A percentile compares a stretch with the other conserved stretches of the same genome.
Evolutionary conservation across 2,888 invertebrate genomes (phyloP).

Genomic region (Azorinus chamasolen): DNA sequence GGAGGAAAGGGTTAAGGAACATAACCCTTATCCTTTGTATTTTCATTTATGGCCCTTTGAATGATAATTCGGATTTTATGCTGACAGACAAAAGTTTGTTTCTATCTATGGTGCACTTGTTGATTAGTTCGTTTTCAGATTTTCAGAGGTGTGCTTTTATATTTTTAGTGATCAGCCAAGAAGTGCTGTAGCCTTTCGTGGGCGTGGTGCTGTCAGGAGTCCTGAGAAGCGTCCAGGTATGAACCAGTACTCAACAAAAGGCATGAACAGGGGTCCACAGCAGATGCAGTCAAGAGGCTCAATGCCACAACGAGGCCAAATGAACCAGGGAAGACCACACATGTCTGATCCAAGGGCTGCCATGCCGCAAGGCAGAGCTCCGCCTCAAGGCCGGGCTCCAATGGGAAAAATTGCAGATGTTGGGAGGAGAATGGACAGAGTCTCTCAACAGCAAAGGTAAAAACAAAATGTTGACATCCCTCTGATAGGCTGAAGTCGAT

Average conservation of each 20-base stretch:
- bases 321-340: slow-evolving; percentile 10
- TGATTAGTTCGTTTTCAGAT: too few relatives aligned
- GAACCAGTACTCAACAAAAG: slow-evolving; percentile 24
- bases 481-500: not conserved
- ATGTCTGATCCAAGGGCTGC: not conserved
- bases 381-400: slow-evolving; percentile 12
- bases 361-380: slow-evolving; percentile 16
- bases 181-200: slow-evolving; percentile 67
- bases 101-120: too few relatives aligned
- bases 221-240: slow-evolving; percentile 42
- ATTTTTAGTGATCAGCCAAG: slow-evolving; percentile 70
- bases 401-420: too few relatives aligned
- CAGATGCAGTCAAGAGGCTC: not conserved
- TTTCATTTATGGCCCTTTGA: too few relatives aligned
- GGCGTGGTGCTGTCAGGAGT: slow-evolving; percentile 21
- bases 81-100: too few relatives aligned
- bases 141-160: too few relatives aligned
- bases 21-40: too few relatives aligned
- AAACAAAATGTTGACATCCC: too few relatives aligned
- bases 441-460: too few relatives aligned
- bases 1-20: too few relatives aligned
- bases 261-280: slow-evolving; percentile 20
- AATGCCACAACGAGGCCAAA: slow-evolving; percentile 9
- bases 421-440: too few relatives aligned
- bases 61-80: too few relatives aligned